Conservation (phyloP, 2,888 invertebrate genomes). For the Cerceris rybyensis region DNA sequence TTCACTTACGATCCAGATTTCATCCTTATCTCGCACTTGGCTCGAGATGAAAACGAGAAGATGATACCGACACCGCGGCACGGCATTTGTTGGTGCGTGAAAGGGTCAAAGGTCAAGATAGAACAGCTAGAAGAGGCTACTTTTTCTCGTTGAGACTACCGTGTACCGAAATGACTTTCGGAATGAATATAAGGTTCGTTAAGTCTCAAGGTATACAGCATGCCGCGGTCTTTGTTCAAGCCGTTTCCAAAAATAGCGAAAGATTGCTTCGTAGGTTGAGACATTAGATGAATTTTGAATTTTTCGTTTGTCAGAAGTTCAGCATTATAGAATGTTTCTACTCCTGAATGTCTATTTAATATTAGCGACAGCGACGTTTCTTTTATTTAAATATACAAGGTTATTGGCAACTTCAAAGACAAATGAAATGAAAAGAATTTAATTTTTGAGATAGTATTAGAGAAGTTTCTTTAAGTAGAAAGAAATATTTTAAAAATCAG, state of each 20-base stretch:
- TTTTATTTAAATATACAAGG: too few relatives aligned
- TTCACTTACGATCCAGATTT: conserved; percentile 36
- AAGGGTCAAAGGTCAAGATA: conserved; percentile 66
- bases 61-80: conserved; percentile 2
- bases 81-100: conserved; percentile 7
- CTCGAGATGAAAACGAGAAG: conserved; percentile 47
- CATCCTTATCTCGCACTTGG: conserved; percentile 19
- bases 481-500: too few relatives aligned
- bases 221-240: conserved; percentile 11
- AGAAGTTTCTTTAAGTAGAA: too few relatives aligned
- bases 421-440: too few relatives aligned
- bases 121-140: conserved; percentile 17
- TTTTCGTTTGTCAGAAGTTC: too few relatives aligned
- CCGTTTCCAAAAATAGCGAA: conserved; percentile 1
- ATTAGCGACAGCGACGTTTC: too few relatives aligned
- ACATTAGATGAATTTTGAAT: too few relatives aligned
- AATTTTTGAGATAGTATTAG: too few relatives aligned
- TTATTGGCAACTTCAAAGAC: too few relatives aligned
- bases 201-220: conserved; percentile 6
- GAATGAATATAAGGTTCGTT: conserved; percentile 35
- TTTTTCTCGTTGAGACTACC: conserved; percentile 4
- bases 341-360: too few relatives aligned
- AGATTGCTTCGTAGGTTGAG: too few relatives aligned
- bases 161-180: conserved; percentile 4
- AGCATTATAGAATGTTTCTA: too few relatives aligned